Base-by-base conservation (phyloP, 2,888 invertebrate species). In the Acrobasis suavella region DNA sequence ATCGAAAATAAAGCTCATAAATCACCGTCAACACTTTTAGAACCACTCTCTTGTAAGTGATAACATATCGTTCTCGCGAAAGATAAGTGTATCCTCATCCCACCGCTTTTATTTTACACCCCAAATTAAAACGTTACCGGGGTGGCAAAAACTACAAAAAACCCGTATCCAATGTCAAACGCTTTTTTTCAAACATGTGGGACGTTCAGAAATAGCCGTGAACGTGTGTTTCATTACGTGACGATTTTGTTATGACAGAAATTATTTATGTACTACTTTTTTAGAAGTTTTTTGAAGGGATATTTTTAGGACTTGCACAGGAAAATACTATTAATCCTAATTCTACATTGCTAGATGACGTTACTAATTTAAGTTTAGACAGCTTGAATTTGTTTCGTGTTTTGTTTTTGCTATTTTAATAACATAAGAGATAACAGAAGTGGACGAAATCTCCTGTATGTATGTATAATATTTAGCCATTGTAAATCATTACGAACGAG, bases 191-290 rank as follows among this genome's bases (percentile, higher is more conserved):
- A 9, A 55, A n/a, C 79, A 74, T 76, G 75, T 76, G 75, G 68
- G 67, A 58, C 9, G 74, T 56, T 42, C 80, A 67, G 79, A 87
- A 88, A 87, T 85, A 87, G 77, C 76, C 75, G 67, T 66, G 80
- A 88, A 89, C 85, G 88, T 89, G 89, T 82, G 79, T 82, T 89
- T 87, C 85, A 86, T 90, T 89, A 86, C 89, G 90, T 90, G 91
- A 90, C 82, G 88, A 91, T 89, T 85, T 87, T 90, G 91, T 91
- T 91, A 91, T 91, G 90, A 89, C 84, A 78, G 67, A 83, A 78
- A 87, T 88, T 87, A 86, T 84, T 87, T 87, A 85, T 82, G 83
- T 72, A 74, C 51, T 60, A 65, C 68, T 72, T 72, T 69, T 70
- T 75, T 64, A 16, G 49, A 1, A 22, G 15, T 10, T 64, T 64